Conservation (phyloP, 2,113 vertebrate species). For the Laticauda colubrina region DNA sequence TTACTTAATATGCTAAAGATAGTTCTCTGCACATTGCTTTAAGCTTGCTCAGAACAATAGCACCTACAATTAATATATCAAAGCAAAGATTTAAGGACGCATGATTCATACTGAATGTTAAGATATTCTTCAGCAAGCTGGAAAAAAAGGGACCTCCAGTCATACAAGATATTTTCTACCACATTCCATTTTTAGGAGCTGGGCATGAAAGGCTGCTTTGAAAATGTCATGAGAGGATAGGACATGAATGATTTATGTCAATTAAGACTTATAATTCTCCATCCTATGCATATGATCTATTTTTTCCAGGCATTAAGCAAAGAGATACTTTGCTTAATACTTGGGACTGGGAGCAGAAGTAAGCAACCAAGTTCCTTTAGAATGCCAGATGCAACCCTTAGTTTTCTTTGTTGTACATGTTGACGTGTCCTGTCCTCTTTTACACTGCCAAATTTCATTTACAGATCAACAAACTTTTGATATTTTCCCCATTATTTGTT, state of each 20-base stretch:
- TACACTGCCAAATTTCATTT: background rate
- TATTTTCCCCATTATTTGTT: background rate
- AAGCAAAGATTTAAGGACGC: background rate
- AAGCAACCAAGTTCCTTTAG: background rate
- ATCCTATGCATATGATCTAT: background rate
- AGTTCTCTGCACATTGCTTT: background rate
- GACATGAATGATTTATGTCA: background rate
- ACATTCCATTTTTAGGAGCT: background rate
- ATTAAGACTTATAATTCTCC: background rate
- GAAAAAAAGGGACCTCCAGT: no score
- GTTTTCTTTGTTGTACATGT: background rate
- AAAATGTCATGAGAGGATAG: background rate
- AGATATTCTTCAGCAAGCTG: background rate
- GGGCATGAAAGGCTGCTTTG: background rate
- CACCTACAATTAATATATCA: background rate
- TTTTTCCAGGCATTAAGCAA: background rate
- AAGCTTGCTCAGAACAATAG: background rate
- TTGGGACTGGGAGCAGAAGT: background rate
- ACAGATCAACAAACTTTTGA: background rate
- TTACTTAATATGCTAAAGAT: conserved; percentile 47
- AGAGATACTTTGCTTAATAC: background rate
- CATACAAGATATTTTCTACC: background rate
- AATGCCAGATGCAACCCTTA: background rate
- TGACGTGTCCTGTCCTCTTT: background rate
- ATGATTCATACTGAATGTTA: background rate